Conservation (phyloP, 2,888 invertebrate genomes). For the Therioaphis trifolii region DNA sequence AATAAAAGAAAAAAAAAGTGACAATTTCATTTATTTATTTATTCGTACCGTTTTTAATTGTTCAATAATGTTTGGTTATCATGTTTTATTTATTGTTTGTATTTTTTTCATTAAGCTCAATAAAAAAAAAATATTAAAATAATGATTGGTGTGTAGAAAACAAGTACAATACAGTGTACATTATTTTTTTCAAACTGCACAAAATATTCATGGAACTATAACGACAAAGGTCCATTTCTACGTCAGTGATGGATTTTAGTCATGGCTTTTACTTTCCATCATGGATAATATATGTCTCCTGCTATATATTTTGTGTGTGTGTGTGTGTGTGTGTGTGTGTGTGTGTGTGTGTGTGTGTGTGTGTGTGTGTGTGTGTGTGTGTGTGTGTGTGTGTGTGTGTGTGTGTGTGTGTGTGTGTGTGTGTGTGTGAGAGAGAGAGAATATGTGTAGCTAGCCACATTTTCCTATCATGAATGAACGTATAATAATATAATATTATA, state of each 20-base stretch:
- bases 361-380: too few species aligned
- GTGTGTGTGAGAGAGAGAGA: too few species aligned
- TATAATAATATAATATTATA: too few species aligned
- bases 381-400: too few species aligned
- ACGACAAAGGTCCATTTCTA: slow-evolving; percentile 41
- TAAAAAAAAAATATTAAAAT: background rate
- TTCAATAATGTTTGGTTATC: background rate
- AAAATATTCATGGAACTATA: slow-evolving; percentile 55
- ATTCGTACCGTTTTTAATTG: background rate
- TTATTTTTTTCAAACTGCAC: slow-evolving; percentile 30
- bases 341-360: too few species aligned
- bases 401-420: too few species aligned
- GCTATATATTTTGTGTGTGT: too few species aligned
- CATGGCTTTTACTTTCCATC: slow-evolving; percentile 38
- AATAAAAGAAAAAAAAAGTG: too few species aligned
- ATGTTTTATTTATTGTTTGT: background rate
- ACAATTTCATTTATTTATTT: too few species aligned
- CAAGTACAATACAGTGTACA: background rate
- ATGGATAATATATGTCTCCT: slow-evolving; percentile 17
- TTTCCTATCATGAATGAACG: too few species aligned
- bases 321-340: too few species aligned
- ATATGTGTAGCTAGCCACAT: too few species aligned
- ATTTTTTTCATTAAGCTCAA: background rate
- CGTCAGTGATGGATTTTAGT: slow-evolving; percentile 43
- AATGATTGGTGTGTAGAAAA: background rate